Percentiles rank a stretch among this genome's conserved stretches.
Evolutionary conservation across 1,140 invertebrate species (phyloP).

Genomic region (Cotesia vestalis): DNA sequence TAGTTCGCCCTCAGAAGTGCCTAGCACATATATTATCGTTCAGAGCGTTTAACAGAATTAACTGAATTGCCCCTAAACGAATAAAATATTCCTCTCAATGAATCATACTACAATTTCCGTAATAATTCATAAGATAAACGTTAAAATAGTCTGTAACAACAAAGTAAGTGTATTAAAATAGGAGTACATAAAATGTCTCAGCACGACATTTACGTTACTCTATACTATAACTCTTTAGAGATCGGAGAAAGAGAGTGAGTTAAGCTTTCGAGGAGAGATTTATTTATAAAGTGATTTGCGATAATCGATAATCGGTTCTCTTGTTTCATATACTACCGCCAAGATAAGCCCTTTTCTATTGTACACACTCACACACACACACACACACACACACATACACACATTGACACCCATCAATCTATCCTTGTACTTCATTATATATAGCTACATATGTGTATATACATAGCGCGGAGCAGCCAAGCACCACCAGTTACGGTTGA

Average conservation of each 20-base stretch:
- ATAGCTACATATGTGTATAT: not conserved
- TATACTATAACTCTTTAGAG: too few relatives aligned
- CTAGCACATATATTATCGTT: too few relatives aligned
- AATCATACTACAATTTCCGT: too few relatives aligned
- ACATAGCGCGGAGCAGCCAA: not conserved
- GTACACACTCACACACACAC: not conserved
- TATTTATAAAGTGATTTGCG: constrained; percentile 65
- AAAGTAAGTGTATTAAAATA: too few relatives aligned
- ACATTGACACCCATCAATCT: constrained; percentile 6
- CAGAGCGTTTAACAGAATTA: too few relatives aligned
- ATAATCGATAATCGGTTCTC: constrained; percentile 64
- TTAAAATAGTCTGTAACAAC: too few relatives aligned
- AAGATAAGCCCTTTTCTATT: constrained; percentile 23
- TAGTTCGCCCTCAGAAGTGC: too few relatives aligned
- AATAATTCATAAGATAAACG: too few relatives aligned
- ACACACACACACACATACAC: not conserved
- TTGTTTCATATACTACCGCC: constrained; percentile 13
- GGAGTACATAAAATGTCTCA: not conserved
- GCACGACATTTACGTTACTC: constrained; percentile 51
- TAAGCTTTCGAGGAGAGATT: constrained; percentile 48
- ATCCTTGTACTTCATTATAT: not conserved
- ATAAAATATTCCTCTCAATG: too few relatives aligned
- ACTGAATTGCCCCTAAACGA: too few relatives aligned
- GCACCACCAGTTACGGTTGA: constrained; percentile 6
- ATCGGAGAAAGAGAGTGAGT: constrained; percentile 45